These are phyloP conservation scores for Latrodectus geometricus DNA, from an alignment of 1,140 invertebrate species.

Conservation along the genomic window DNA sequence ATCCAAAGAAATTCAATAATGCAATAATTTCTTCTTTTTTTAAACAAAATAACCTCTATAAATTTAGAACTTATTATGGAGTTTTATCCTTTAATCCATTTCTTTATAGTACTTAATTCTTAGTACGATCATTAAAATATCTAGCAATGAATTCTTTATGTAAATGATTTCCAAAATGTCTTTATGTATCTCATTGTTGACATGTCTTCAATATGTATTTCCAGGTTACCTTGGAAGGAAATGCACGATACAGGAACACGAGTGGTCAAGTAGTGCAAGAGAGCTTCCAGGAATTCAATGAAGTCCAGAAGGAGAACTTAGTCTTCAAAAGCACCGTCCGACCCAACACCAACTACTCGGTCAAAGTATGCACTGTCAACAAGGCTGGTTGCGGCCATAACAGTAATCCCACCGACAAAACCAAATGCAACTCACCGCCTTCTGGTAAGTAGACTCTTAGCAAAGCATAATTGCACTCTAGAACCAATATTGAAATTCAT, in stretches of 20 bases:
- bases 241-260: conserved; percentile 46
- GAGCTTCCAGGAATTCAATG: conserved; percentile 52
- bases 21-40: too few relatives aligned
- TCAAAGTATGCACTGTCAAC: conserved; percentile 62
- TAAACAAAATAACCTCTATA: too few relatives aligned
- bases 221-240: conserved; percentile 57
- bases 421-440: conserved; percentile 58
- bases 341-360: conserved; percentile 68
- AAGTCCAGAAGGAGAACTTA: conserved; percentile 56
- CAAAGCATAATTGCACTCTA: not conserved
- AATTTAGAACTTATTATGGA: too few relatives aligned
- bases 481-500: too few relatives aligned
- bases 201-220: not conserved
- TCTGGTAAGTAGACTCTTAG: conserved; percentile 26
- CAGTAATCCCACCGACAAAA: conserved; percentile 28
- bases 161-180: too few relatives aligned
- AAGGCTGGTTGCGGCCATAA: conserved; percentile 63
- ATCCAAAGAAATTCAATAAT: too few relatives aligned
- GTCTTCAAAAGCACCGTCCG: conserved; percentile 62
- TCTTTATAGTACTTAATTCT: too few relatives aligned
- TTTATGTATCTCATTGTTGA: too few relatives aligned
- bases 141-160: too few relatives aligned
- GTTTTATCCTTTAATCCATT: too few relatives aligned
- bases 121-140: too few relatives aligned
- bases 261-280: conserved; percentile 58